Percentiles rank a stretch among this genome's conserved stretches.
These are phyloP conservation scores for Xestia c-nigrum DNA, from an alignment of 2,888 invertebrate species.

Conservation along the genomic window DNA sequence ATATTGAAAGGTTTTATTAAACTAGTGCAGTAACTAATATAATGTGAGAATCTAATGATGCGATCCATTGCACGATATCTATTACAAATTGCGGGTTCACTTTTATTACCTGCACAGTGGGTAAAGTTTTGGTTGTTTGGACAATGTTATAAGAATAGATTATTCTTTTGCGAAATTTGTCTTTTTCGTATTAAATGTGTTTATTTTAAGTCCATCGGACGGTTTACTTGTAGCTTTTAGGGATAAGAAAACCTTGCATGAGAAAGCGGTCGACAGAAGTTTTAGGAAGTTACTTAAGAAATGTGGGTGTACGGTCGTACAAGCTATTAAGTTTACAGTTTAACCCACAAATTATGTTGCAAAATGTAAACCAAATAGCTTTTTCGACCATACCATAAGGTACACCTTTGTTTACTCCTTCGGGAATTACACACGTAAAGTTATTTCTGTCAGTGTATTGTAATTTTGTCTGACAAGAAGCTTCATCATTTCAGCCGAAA, in stretches of 20 bases:
- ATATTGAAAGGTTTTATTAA: slow-evolving; percentile 7
- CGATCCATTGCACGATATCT: slow-evolving; percentile 24
- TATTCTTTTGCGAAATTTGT: neutral
- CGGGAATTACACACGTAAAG: too few species aligned
- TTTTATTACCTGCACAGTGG: slow-evolving; percentile 27
- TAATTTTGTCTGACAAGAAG: too few species aligned
- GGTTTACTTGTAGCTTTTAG: neutral
- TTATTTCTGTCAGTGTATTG: too few species aligned
- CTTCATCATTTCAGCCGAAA: too few species aligned
- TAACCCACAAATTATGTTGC: too few species aligned
- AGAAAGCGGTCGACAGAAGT: neutral
- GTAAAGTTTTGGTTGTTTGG: neutral
- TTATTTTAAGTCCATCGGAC: neutral
- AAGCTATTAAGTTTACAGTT: too few species aligned
- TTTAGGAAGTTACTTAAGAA: neutral
- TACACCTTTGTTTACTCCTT: too few species aligned
- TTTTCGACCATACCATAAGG: too few species aligned
- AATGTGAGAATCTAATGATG: slow-evolving; percentile 22
- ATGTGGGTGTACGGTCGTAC: too few species aligned
- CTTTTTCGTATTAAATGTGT: neutral
- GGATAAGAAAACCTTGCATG: neutral
- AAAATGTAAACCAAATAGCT: too few species aligned
- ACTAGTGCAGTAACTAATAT: slow-evolving; percentile 25
- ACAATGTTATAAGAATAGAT: slow-evolving; percentile 2
- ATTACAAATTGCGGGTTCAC: slow-evolving; percentile 37